phyloP scores from a whole-genome alignment of 2,797 vertebrate species.

The Chiroxiphia lanceolata region DNA sequence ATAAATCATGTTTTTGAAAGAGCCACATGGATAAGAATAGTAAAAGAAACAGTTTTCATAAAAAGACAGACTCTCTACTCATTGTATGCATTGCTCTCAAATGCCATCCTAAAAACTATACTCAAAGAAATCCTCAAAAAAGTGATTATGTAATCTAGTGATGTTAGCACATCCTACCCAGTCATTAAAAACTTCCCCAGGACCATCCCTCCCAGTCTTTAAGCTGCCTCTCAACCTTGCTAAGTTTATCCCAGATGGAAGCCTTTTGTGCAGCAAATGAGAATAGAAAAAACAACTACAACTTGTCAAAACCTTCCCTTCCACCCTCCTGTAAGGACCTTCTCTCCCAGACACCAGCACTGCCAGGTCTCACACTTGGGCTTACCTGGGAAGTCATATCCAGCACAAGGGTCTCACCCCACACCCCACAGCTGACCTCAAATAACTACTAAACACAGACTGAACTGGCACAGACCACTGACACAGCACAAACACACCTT shows the following conservation, averaged over 20 bases:
- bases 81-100: background rate
- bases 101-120: background rate
- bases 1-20: background rate
- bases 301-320: background rate
- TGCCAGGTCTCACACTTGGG: background rate
- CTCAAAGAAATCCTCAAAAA: background rate
- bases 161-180: background rate
- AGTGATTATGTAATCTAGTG: background rate
- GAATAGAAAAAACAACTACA: background rate
- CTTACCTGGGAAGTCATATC: background rate
- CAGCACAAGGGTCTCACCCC: background rate
- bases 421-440: background rate
- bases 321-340: background rate
- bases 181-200: background rate
- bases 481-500: background rate
- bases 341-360: background rate
- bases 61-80: background rate
- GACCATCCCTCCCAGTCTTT: background rate
- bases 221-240: background rate
- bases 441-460: background rate
- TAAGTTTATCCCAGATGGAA: background rate
- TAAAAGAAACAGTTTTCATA: background rate
- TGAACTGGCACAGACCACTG: background rate
- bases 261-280: background rate
- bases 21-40: background rate